Percentiles rank a stretch among this genome's conserved stretches.
phyloP scores from a whole-genome alignment of 2,888 invertebrate genomes.

The Oithona nana region DNA sequence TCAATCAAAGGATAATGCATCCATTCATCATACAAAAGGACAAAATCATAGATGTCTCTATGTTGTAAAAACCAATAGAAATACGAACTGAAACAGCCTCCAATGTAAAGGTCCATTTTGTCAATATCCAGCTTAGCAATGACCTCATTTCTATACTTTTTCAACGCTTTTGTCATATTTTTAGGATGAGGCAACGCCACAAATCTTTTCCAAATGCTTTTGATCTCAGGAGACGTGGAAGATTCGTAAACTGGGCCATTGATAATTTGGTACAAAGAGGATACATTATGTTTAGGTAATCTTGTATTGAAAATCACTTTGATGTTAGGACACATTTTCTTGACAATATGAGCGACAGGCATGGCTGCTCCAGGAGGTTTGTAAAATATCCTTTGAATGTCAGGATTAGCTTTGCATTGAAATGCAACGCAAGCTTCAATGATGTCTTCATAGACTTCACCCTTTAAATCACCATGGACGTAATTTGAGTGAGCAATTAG shows the following conservation, averaged over 20 bases:
- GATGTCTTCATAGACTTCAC: background rate
- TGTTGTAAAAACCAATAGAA: no score
- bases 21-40: no score
- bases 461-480: background rate
- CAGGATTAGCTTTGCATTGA: background rate
- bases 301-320: background rate
- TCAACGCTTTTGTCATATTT: no score
- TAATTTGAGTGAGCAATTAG: background rate
- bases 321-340: background rate
- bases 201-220: no score
- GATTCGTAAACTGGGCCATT: background rate
- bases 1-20: no score
- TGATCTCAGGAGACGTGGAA: no score
- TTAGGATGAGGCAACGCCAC: no score
- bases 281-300: constrained; percentile 30
- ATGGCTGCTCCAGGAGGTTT: background rate
- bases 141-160: no score
- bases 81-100: no score
- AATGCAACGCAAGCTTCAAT: background rate
- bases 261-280: background rate
- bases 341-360: background rate
- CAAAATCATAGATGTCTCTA: no score
- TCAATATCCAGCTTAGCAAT: no score
- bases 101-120: no score
- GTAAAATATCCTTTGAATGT: background rate